phyloP scores from a whole-genome alignment of 2,888 invertebrate genomes.

The Onchidella celtica region DNA sequence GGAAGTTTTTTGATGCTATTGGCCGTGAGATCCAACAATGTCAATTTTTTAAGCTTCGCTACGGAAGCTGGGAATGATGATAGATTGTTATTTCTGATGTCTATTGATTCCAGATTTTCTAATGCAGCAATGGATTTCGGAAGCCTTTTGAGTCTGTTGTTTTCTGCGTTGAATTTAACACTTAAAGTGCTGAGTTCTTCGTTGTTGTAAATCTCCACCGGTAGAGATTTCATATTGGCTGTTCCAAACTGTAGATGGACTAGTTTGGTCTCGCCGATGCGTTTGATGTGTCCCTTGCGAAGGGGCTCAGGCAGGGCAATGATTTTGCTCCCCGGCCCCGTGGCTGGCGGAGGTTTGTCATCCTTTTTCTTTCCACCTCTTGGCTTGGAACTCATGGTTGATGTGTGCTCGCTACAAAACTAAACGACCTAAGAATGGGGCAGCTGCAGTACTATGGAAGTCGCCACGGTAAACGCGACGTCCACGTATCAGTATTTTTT shows the following conservation, averaged over 20 bases:
- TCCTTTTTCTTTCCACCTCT: conserved; percentile 74
- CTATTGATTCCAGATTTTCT: conserved; percentile 69
- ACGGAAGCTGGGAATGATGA: conserved; percentile 70
- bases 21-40: conserved; percentile 69
- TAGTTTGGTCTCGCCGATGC: conserved; percentile 63
- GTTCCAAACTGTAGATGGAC: conserved; percentile 70
- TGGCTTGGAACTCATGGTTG: conserved; percentile 59
- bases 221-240: conserved; percentile 72
- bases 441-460: no score
- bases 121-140: conserved; percentile 72
- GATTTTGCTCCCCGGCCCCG: conserved; percentile 79
- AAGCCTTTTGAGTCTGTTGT: conserved; percentile 76
- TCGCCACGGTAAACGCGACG: no score
- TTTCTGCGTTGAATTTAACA: conserved; percentile 73
- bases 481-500: no score
- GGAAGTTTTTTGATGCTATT: conserved; percentile 76
- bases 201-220: conserved; percentile 77
- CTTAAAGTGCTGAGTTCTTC: conserved; percentile 75
- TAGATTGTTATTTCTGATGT: conserved; percentile 74
- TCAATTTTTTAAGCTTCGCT: conserved; percentile 68
- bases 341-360: conserved; percentile 79
- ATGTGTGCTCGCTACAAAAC: no score
- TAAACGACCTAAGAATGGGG: no score
- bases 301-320: conserved; percentile 75
- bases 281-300: conserved; percentile 71